A percentile compares a stretch with the other conserved stretches of the same genome.
These are phyloP conservation scores for Coenonympha arcania DNA, from an alignment of 2,888 invertebrate species.

Conservation along the genomic window DNA sequence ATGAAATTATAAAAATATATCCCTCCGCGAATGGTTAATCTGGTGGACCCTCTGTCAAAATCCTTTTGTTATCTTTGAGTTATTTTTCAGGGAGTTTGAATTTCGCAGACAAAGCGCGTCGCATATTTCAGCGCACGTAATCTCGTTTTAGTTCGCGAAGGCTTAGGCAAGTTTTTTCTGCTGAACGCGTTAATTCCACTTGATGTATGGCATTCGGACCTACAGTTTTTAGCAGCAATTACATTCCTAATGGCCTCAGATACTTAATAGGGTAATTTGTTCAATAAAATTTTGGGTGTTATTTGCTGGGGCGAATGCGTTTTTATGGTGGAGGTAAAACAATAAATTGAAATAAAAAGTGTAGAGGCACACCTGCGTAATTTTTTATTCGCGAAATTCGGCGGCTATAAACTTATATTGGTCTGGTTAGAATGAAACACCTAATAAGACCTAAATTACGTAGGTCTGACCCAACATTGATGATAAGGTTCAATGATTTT, in stretches of 20 bases:
- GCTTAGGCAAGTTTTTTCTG: slow-evolving; percentile 51
- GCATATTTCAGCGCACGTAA: slow-evolving; percentile 63
- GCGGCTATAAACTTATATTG: too few species aligned
- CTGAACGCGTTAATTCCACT: slow-evolving; percentile 40
- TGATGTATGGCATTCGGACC: slow-evolving; percentile 40
- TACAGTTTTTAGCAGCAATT: slow-evolving; percentile 31
- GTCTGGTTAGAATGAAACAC: too few species aligned
- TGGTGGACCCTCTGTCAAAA: slow-evolving; percentile 36
- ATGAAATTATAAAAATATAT: slow-evolving; percentile 21
- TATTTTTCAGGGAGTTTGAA: slow-evolving; percentile 62
- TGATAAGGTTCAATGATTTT: too few species aligned
- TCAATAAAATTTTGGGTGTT: slow-evolving; percentile 10
- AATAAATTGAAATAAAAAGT: too few species aligned
- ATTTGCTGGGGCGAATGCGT: not conserved
- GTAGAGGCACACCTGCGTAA: too few species aligned
- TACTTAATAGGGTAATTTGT: slow-evolving; percentile 22
- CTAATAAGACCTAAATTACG: too few species aligned
- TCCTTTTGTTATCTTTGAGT: slow-evolving; percentile 63
- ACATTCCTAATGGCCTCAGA: slow-evolving; percentile 21
- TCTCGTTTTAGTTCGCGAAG: slow-evolving; percentile 57
- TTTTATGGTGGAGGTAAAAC: too few species aligned
- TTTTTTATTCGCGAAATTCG: too few species aligned
- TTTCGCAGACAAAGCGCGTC: slow-evolving; percentile 60
- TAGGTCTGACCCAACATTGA: too few species aligned
- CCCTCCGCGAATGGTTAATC: slow-evolving; percentile 19